Base-by-base conservation (phyloP, 2,888 invertebrate species). In the Spodoptera littoralis region DNA sequence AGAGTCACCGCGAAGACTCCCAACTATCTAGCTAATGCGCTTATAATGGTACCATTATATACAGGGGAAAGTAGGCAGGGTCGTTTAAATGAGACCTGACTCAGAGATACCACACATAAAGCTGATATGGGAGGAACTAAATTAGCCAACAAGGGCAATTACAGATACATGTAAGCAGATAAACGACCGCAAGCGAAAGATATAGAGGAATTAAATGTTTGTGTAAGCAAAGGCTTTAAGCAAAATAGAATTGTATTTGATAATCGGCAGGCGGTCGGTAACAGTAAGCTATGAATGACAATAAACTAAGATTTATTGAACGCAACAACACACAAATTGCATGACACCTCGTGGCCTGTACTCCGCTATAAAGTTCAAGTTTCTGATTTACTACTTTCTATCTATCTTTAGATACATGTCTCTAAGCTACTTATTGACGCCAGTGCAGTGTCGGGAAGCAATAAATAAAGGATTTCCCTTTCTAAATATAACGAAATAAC, bases 41-140 rank as follows among this genome's bases (percentile, higher is more conserved):
- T 90, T 92, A 91, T 93, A 93, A 93, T 93, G 85, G 83, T 80
- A 80, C 75, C 83, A 90, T 89, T 87, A 90, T 84, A 81, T 81
- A 80, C 63, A 70, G 75, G 88, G 84, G 92, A 92, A 92, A 92
- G 91, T 90, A 82, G 86, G 82, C 78, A 83, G 79, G 85, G 82
- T 85, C 83, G 81, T 88, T 86, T 85, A 84, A 88, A 88, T 83
- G 76, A 83, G 85, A 85, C 79, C 83, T 84, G 67, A 79, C 72
- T 81, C 11, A 41, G 49, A 30, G 53, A 64, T 59, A 50, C 70
- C 52, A 70, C 70, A 72, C 47, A 77, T 69, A 65, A 49, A 6
- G 48, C 24, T 65, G 51, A 60, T 66, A 59, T 46, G 55, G 58
- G 48, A 71, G 53, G 63, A 62, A 59, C 51, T 27, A 6, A 68